phyloP scores from a whole-genome alignment of 2,113 vertebrate species.

The Grammomys dolichurus region DNA sequence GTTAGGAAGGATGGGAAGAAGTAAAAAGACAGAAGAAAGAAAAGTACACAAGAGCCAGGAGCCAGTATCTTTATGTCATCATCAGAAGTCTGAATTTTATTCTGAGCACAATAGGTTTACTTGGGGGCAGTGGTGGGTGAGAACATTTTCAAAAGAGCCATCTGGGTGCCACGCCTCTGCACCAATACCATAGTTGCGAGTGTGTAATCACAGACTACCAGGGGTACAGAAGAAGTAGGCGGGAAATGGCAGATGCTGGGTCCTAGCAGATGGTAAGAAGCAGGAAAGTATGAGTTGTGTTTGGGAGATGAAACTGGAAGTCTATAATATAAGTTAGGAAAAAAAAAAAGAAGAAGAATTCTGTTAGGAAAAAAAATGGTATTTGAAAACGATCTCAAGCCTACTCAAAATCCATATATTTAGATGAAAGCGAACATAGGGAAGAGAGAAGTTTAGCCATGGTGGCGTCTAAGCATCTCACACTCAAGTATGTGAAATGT shows the following conservation, averaged over 20 bases:
- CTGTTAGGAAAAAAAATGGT: neutral
- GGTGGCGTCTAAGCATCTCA: neutral
- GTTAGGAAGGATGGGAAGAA: neutral
- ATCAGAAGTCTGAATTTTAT: neutral
- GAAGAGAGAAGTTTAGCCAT: neutral
- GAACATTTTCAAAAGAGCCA: slow-evolving; percentile 9
- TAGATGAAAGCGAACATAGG: neutral
- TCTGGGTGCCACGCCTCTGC: neutral
- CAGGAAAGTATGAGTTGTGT: neutral
- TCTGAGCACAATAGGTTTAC: neutral
- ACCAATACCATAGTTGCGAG: neutral
- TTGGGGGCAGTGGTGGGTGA: too few species aligned
- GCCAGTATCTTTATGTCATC: neutral
- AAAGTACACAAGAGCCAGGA: neutral
- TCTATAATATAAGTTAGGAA: slow-evolving; percentile 21
- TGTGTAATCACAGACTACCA: neutral
- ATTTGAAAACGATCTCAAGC: slow-evolving; percentile 47
- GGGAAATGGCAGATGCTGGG: neutral
- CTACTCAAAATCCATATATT: neutral
- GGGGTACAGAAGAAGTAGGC: neutral
- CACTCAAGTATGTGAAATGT: neutral
- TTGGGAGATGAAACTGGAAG: slow-evolving; percentile 44
- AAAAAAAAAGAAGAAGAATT: slow-evolving; percentile 2
- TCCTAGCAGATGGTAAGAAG: neutral
- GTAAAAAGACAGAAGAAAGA: neutral